phyloP scores from a whole-genome alignment of 1,140 invertebrate species.

The Brachionus rotundiformis region DNA sequence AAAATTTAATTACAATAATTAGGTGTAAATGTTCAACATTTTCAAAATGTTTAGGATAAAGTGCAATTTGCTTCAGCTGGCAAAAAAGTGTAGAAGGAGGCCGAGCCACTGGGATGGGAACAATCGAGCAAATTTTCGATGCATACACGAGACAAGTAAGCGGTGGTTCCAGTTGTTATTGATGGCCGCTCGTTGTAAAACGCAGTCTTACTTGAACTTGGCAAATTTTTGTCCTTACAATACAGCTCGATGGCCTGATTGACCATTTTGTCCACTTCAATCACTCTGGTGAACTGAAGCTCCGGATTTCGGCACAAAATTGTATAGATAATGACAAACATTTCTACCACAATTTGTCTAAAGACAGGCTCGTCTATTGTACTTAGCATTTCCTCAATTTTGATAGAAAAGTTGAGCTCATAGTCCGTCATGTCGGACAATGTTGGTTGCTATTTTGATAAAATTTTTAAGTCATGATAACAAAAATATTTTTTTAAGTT shows the following conservation, averaged over 20 bases:
- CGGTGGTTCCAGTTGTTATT: slow-evolving; percentile 36
- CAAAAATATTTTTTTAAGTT: too few relatives aligned
- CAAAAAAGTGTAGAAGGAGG: slow-evolving; percentile 14
- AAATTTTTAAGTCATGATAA: too few relatives aligned
- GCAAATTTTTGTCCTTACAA: slow-evolving; percentile 15
- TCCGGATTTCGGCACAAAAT: slow-evolving; percentile 48
- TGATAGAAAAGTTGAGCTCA: slow-evolving; percentile 90
- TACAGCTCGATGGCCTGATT: slow-evolving; percentile 41
- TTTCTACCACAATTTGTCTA: slow-evolving; percentile 87
- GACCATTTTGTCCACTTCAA: slow-evolving; percentile 46
- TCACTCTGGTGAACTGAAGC: slow-evolving; percentile 34
- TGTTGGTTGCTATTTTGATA: slow-evolving; percentile 80
- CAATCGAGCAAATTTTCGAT: slow-evolving; percentile 37
- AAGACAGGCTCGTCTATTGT: slow-evolving; percentile 83
- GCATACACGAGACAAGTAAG: slow-evolving; percentile 35
- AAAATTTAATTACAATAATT: neutral
- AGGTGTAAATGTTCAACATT: neutral
- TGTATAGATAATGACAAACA: slow-evolving; percentile 55
- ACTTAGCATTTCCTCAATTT: slow-evolving; percentile 89
- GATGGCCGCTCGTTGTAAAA: slow-evolving; percentile 40
- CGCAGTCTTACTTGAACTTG: neutral
- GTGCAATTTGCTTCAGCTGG: neutral
- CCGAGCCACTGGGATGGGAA: neutral
- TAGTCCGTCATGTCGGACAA: slow-evolving; percentile 91
- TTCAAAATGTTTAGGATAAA: neutral